Evolutionary conservation across 2,797 vertebrate species (phyloP).

Genomic region (Periophthalmus magnuspinnatus): DNA sequence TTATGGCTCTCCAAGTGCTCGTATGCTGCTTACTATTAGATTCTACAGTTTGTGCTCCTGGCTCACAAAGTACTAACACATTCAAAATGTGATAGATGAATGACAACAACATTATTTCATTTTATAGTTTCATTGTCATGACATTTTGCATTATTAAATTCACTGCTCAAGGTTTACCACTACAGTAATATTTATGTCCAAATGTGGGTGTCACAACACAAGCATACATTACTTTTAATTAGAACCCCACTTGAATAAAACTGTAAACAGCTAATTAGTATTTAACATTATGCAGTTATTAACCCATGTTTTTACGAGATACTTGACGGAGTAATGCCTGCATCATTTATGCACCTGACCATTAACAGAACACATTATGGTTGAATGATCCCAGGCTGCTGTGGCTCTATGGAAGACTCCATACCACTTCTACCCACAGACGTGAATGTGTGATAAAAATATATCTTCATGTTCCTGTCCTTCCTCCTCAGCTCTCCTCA

Average conservation of each 20-base stretch:
- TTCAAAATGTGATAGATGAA: neutral
- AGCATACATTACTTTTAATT: neutral
- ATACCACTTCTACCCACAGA: neutral
- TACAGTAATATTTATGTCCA: neutral
- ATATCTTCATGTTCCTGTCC: constrained; percentile 14
- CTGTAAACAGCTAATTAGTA: neutral
- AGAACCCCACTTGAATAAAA: neutral
- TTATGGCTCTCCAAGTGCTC: too few relatives aligned
- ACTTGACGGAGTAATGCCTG: neutral
- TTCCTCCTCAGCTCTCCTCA: constrained; percentile 10
- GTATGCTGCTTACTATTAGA: neutral
- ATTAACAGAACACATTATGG: neutral
- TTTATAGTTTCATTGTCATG: neutral
- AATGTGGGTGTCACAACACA: neutral
- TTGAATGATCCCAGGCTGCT: neutral
- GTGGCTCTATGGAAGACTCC: neutral
- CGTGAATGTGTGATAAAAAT: constrained; percentile 9
- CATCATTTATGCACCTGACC: neutral
- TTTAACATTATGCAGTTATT: neutral
- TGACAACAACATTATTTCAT: neutral
- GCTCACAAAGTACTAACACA: neutral
- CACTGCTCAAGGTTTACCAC: neutral
- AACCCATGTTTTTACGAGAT: neutral
- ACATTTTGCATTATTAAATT: neutral
- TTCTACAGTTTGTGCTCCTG: neutral